Percentiles rank a stretch among this genome's conserved stretches.
phyloP scores from a whole-genome alignment of 2,113 vertebrate species.

The Strigops habroptila region DNA sequence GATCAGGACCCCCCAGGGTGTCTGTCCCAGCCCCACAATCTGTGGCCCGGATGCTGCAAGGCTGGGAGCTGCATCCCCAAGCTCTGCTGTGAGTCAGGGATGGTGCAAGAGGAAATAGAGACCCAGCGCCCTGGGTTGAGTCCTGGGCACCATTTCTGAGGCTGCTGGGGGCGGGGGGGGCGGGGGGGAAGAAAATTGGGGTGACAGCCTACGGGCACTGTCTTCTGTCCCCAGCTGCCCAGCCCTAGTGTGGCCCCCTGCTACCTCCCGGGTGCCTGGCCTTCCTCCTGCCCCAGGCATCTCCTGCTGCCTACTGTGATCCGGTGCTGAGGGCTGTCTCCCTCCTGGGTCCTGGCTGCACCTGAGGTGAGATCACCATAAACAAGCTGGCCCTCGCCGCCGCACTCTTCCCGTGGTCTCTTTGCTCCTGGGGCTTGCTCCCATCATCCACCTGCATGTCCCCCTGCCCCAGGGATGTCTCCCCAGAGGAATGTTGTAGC shows the following conservation, averaged over 20 bases:
- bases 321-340: neutral
- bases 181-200: neutral
- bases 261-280: neutral
- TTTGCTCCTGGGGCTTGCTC: neutral
- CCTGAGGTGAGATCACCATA: neutral
- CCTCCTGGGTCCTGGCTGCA: neutral
- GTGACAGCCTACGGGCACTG: neutral
- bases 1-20: accelerated
- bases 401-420: accelerated
- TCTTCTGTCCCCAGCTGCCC: neutral
- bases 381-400: neutral
- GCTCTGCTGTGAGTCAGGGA: neutral
- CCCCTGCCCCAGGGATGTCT: neutral
- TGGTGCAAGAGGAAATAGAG: neutral
- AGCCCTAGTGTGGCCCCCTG: neutral
- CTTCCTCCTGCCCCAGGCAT: conserved; percentile 49
- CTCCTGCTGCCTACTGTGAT: neutral
- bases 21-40: neutral
- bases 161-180: neutral
- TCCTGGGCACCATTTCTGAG: neutral
- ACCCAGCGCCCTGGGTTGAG: neutral
- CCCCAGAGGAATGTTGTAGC: neutral
- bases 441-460: accelerated
- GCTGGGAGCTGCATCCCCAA: neutral
- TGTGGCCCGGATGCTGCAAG: neutral